Base-by-base conservation (phyloP, 2,797 vertebrate genomes). In the Kryptolebias ocellatus region DNA sequence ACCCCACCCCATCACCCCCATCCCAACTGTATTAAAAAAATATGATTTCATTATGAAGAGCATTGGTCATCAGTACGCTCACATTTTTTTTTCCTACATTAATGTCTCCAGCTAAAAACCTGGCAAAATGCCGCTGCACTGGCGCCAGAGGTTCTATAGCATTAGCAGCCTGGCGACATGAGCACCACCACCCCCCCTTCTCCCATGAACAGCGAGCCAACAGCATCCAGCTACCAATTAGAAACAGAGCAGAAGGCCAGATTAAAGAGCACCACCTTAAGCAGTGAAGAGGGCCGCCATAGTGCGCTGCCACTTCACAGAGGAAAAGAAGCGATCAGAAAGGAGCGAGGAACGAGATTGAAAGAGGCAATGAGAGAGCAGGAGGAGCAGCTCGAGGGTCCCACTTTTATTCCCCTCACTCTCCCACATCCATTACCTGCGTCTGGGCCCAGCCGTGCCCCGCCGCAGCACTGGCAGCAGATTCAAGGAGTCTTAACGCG, bases 391-490 rank as follows among this genome's bases (percentile, higher is more conserved):
- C 84, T 85, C 73, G 84, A 81, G 75, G 86, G 81, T 81, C 80
- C 29, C 50, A 54, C 67, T 83, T 83, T 87, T 68, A 89, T 88
- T 85, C 79, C 78, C 68, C 72, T 84, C 84, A 78, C 82, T 90
- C 84, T 88, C 86, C 66, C 80, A 87, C 87, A 89, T 88, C 87
- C 81, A 90, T 92, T 92, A 92, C 87, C 85, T 71, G 80, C 69
- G 8, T 64, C 71, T 52, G 24, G 80, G 71, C 46, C 85, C 75
- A 79, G 70, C 67, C 65, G 50, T 53, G 73, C 83, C 79, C 72
- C 72, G 29, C 71, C 66, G 56, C 71, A 64, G 76, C 72, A 76
- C 84, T 84, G 81, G 85, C 80, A 86, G 73, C 74, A 68, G 82
- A 87, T 90, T 90, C 86, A 85, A 82, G 81, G 80, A 87, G 85